These are phyloP conservation scores for Coluber constrictor DNA, from an alignment of 2,797 vertebrate genomes.

Conservation along the genomic window DNA sequence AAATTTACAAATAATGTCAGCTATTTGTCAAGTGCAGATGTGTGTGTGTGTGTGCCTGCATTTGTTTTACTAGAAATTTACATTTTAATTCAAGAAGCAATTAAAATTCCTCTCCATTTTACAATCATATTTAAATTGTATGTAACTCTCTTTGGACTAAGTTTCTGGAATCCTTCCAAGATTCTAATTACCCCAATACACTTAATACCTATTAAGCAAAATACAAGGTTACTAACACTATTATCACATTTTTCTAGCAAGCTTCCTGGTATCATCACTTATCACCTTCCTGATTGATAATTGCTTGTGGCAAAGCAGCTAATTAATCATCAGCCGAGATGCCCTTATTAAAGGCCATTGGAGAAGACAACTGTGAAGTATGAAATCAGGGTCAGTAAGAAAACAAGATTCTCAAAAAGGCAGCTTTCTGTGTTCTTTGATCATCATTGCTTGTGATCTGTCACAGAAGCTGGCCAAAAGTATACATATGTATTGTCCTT, in stretches of 20 bases:
- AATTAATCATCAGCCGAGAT: background rate
- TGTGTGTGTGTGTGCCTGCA: background rate
- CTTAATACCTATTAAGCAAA: conserved; percentile 12
- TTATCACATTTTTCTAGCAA: background rate
- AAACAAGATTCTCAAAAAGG: background rate
- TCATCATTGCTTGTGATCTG: background rate
- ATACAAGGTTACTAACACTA: background rate
- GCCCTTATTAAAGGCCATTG: background rate
- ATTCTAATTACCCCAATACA: conserved; percentile 38
- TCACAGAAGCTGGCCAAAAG: background rate
- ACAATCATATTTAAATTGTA: background rate
- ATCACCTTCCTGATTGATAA: conserved; percentile 13
- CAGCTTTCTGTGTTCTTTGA: background rate
- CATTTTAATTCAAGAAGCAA: background rate
- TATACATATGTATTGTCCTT: background rate
- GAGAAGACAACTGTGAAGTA: background rate
- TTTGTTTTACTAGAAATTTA: background rate
- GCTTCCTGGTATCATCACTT: background rate
- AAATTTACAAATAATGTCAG: background rate
- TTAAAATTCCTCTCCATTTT: background rate
- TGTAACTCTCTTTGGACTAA: background rate
- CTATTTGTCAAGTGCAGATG: background rate
- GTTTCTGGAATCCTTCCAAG: conserved; percentile 6
- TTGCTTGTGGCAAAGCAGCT: background rate
- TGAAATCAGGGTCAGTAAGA: background rate